A percentile compares a stretch with the other conserved stretches of the same genome.
Conservation (phyloP, 2,113 vertebrate genomes). For the Nettapus auritus region DNA sequence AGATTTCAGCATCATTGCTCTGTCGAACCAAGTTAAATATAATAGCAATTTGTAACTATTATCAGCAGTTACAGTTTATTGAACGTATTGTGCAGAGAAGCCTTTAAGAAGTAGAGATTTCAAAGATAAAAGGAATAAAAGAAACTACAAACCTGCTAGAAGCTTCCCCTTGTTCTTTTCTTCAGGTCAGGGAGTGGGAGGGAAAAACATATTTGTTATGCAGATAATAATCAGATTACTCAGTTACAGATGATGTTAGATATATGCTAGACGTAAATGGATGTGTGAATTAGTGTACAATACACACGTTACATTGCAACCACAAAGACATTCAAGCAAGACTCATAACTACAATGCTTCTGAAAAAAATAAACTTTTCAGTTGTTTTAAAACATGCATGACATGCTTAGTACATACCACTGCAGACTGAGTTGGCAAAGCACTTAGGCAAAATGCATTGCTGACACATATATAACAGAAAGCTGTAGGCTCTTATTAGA, state of each 20-base stretch:
- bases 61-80: not conserved
- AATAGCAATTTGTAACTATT: conserved; percentile 8
- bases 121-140: conserved; percentile 67
- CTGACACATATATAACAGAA: conserved; percentile 54
- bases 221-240: conserved; percentile 58
- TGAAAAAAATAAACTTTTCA: conserved; percentile 32
- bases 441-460: conserved; percentile 70
- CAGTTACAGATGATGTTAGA: conserved; percentile 63
- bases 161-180: conserved; percentile 93
- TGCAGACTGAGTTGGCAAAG: conserved; percentile 73
- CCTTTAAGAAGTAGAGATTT: conserved; percentile 41
- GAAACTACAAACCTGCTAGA: conserved; percentile 90
- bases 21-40: not conserved
- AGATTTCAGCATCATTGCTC: not conserved
- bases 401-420: conserved; percentile 72
- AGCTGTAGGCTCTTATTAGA: conserved; percentile 54
- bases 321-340: conserved; percentile 57
- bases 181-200: conserved; percentile 81
- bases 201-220: conserved; percentile 73
- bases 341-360: conserved; percentile 28
- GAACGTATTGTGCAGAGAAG: conserved; percentile 25
- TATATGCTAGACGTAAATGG: conserved; percentile 21
- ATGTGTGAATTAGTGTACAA: conserved; percentile 51
- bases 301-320: conserved; percentile 40
- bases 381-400: conserved; percentile 68